Evolutionary conservation across 1,140 invertebrate species (phyloP).

Genomic region (Lerema accius): DNA sequence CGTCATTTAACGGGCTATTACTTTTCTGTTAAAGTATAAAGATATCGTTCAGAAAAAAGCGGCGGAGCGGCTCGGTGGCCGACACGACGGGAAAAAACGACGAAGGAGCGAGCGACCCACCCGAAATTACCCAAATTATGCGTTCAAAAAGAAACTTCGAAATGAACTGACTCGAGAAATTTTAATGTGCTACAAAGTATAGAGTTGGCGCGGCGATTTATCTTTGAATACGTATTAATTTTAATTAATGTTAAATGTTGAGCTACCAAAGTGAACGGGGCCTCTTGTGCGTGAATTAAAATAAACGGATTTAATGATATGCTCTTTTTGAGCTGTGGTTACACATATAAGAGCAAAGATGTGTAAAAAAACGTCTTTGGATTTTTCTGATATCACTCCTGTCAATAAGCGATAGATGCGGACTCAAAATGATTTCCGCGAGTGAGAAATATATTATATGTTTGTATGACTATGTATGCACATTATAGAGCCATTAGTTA

Average conservation of each 20-base stretch:
- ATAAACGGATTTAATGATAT: neutral
- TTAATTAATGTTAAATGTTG: neutral
- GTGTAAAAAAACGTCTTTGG: too few relatives aligned
- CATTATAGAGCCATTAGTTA: too few relatives aligned
- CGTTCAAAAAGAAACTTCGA: conserved; percentile 13
- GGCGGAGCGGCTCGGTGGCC: neutral
- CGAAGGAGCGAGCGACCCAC: neutral
- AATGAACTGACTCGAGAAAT: conserved; percentile 14
- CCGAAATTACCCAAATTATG: conserved; percentile 29
- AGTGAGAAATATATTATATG: too few relatives aligned
- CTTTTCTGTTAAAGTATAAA: conserved; percentile 11
- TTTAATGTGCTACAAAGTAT: conserved; percentile 16
- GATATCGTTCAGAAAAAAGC: conserved; percentile 9
- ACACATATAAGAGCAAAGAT: too few relatives aligned
- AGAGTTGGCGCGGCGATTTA: neutral
- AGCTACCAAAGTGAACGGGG: neutral
- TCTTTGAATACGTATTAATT: neutral
- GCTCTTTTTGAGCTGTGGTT: too few relatives aligned
- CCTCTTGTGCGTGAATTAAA: neutral
- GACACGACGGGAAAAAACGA: conserved; percentile 3
- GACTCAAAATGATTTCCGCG: too few relatives aligned
- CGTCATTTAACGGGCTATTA: conserved; percentile 16
- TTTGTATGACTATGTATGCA: too few relatives aligned
- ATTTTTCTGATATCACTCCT: too few relatives aligned
- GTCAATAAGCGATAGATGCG: too few relatives aligned